These are phyloP conservation scores for Phymatocera aterrima DNA, from an alignment of 2,888 invertebrate species.

Conservation along the genomic window DNA sequence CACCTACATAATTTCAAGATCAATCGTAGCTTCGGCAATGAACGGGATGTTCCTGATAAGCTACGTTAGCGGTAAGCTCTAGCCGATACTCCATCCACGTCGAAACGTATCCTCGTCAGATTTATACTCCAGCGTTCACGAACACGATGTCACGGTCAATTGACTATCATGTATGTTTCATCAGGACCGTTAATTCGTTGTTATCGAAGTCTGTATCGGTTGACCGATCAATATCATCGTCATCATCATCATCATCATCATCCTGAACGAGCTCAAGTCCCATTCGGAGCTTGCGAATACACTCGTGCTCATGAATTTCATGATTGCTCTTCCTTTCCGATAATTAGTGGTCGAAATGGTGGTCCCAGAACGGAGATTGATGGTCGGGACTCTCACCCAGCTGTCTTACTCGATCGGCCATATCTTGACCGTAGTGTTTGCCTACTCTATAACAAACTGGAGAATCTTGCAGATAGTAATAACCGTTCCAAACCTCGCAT, in stretches of 20 bases:
- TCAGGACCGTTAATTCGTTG: too few species aligned
- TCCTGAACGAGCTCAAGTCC: too few species aligned
- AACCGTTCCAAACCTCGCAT: slow-evolving; percentile 82
- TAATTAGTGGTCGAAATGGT: slow-evolving; percentile 82
- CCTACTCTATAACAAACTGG: slow-evolving; percentile 83
- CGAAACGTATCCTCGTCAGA: too few species aligned
- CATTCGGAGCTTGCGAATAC: too few species aligned
- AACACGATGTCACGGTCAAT: too few species aligned
- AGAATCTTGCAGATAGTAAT: slow-evolving; percentile 82
- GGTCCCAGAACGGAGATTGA: slow-evolving; percentile 81
- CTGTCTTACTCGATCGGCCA: slow-evolving; percentile 86
- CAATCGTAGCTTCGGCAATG: slow-evolving; percentile 85
- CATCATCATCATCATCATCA: too few species aligned
- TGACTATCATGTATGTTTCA: too few species aligned
- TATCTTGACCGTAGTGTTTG: slow-evolving; percentile 82
- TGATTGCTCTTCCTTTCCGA: slow-evolving; percentile 38
- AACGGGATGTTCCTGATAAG: slow-evolving; percentile 87
- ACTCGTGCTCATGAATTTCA: neutral
- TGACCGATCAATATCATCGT: too few species aligned
- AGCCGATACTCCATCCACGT: too few species aligned
- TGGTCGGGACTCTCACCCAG: slow-evolving; percentile 84
- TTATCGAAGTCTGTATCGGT: too few species aligned
- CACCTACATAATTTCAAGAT: slow-evolving; percentile 81
- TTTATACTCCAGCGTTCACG: too few species aligned
- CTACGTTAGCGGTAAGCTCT: slow-evolving; percentile 85